Base-by-base conservation (phyloP, 53 echinoderm and acorn worm species). In the Pentamera pediparva region DNA sequence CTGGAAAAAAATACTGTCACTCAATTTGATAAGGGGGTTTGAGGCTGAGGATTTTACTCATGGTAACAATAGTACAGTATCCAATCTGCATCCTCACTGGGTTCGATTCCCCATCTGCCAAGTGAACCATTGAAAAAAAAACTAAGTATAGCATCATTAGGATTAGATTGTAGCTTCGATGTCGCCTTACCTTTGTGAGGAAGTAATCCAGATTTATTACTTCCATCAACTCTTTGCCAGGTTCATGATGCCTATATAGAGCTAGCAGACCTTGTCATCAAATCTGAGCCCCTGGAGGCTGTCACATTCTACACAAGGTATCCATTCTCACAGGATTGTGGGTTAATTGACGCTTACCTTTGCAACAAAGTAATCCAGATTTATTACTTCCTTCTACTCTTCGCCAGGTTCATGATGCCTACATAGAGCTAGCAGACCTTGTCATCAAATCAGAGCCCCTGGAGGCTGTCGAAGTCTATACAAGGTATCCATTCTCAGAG, bases 221-320 rank as follows among this genome's bases (percentile, higher is more conserved):
- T 53, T 39, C n/a, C 39, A 30, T 35, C n/a, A n/a, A n/a, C n/a
- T n/a, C n/a, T n/a, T 39, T 11, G 32, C 31, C 22, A 93, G 93
- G 56, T 93, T 55, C 93, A 93, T 62, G 93, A 93, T 76, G 93
- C 93, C 12, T 93, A 93, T 75, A 93, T 93, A 27, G 93, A 93
- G 74, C 75, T 93, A 18, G 93, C 86, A 29, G 93, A 93, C 28
- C 69, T 89, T 27, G 48, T 84, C 15, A 73, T 93, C 37, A 93
- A 93, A 65, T 62, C 65, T 0, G 89, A 89, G 29, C 93, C 89
- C 28, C 78, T 93, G 37, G 84, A 84, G 67, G 93, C 93, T 0
- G 93, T 93, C 2, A 86, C 89, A 62, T 84, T 93, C 6, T 93
- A 93, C 43, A 70, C 89, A 51, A 63, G 67, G 37, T 93, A 83